phyloP scores from a whole-genome alignment of 1,140 invertebrate genomes.

The Holcopasites calliopsidis region DNA sequence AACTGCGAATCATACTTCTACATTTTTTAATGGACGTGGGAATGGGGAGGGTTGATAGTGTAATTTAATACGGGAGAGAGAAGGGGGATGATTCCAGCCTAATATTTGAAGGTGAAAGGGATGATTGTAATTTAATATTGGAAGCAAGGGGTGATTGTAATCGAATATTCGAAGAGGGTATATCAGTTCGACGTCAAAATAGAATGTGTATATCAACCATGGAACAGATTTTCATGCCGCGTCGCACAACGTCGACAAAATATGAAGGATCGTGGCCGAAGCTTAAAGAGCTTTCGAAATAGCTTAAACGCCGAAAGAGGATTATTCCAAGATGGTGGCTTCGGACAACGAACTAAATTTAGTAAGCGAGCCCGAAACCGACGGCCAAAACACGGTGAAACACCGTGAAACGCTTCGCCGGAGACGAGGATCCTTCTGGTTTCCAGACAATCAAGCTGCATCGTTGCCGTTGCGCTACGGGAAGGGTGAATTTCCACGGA shows the following conservation, averaged over 20 bases:
- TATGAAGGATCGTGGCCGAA: constrained; percentile 46
- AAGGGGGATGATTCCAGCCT: too few relatives aligned
- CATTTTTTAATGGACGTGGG: too few relatives aligned
- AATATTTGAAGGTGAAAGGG: too few relatives aligned
- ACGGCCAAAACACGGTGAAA: constrained; percentile 63
- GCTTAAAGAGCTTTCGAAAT: constrained; percentile 65
- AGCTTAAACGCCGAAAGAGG: constrained; percentile 67
- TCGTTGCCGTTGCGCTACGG: background rate
- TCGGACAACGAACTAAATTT: constrained; percentile 68
- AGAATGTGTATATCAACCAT: too few relatives aligned
- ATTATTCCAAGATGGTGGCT: constrained; percentile 69
- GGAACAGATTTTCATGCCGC: too few relatives aligned
- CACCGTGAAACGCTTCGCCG: constrained; percentile 34
- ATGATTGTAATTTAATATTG: too few relatives aligned
- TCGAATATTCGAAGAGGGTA: too few relatives aligned
- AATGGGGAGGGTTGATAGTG: too few relatives aligned
- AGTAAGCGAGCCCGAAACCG: constrained; percentile 56
- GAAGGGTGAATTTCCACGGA: background rate
- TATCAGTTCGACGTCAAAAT: too few relatives aligned
- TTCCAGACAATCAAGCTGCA: constrained; percentile 34
- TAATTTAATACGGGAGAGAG: too few relatives aligned
- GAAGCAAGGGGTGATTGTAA: too few relatives aligned
- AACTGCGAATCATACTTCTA: too few relatives aligned
- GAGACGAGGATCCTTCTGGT: constrained; percentile 39
- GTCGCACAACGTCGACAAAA: constrained; percentile 22